These are phyloP conservation scores for Hyppa rectilinea DNA, from an alignment of 2,888 invertebrate genomes.

Conservation along the genomic window DNA sequence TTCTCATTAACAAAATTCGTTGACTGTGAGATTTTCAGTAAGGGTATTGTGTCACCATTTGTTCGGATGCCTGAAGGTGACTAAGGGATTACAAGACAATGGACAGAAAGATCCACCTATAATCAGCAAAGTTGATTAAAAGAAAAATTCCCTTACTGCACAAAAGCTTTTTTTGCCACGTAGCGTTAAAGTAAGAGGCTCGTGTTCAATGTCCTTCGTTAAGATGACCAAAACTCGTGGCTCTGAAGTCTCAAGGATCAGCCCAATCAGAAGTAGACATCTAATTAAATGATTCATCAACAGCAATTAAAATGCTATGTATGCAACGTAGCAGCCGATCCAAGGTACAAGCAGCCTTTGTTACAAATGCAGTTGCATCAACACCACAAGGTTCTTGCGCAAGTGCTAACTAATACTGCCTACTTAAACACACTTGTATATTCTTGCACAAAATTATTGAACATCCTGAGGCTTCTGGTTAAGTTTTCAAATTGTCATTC, in stretches of 20 bases:
- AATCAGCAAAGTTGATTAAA: not conserved
- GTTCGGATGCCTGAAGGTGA: conserved; percentile 22
- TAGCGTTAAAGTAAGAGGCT: too few relatives aligned
- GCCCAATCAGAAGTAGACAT: conserved; percentile 5
- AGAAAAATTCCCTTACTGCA: not conserved
- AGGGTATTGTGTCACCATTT: conserved; percentile 23
- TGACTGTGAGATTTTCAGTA: conserved; percentile 19
- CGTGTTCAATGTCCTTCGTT: not conserved
- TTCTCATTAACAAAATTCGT: conserved; percentile 44
- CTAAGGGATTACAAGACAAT: conserved; percentile 31
- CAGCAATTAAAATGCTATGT: conserved; percentile 31
- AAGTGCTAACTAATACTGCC: conserved; percentile 47
- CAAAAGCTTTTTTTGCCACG: too few relatives aligned
- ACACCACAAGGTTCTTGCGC: conserved; percentile 59
- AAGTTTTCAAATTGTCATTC: not conserved
- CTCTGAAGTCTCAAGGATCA: not conserved
- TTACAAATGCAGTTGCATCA: conserved; percentile 62
- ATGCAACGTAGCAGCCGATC: conserved; percentile 47
- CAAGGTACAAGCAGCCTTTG: conserved; percentile 55
- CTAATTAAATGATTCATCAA: conserved; percentile 30
- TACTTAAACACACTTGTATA: conserved; percentile 42
- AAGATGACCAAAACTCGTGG: not conserved
- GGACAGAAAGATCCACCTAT: not conserved
- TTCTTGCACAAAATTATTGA: conserved; percentile 20
- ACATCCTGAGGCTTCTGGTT: not conserved